Evolutionary conservation across 2,888 invertebrate species (phyloP).

Genomic region (Drosophila borborema): DNA sequence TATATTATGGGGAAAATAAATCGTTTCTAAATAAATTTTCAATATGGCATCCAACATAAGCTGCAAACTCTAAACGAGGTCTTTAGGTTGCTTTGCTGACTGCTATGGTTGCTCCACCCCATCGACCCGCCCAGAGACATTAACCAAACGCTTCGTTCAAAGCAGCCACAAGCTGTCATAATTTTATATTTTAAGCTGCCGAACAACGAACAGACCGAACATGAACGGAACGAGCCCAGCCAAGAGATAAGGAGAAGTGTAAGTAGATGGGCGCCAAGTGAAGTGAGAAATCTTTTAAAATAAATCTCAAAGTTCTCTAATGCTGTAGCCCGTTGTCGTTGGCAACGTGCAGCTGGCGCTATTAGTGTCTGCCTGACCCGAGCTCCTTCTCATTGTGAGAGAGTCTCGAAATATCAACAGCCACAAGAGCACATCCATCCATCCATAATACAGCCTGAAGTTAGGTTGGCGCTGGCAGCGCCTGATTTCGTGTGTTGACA

Average conservation of each 20-base stretch:
- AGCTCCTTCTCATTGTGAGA: constrained; percentile 16
- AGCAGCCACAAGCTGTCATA: constrained; percentile 73
- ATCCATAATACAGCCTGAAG: constrained; percentile 29
- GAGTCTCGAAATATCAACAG: constrained; percentile 16
- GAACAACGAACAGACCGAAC: constrained; percentile 18
- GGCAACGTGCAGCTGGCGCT: constrained; percentile 79
- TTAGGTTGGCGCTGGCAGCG: constrained; percentile 12
- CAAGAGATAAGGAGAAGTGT: constrained; percentile 31
- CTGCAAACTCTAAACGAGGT: constrained; percentile 3
- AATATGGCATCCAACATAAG: constrained; percentile 7
- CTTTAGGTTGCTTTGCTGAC: constrained; percentile 21
- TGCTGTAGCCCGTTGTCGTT: constrained; percentile 69
- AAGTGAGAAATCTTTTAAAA: constrained; percentile 63
- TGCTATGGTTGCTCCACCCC: background rate
- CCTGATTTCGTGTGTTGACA: constrained; percentile 70
- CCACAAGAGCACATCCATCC: background rate
- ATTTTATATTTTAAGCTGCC: constrained; percentile 69
- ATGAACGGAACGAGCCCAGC: constrained; percentile 22
- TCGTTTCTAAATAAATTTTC: background rate
- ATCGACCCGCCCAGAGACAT: constrained; percentile 16
- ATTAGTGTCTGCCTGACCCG: constrained; percentile 62
- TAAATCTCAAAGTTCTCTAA: constrained; percentile 73
- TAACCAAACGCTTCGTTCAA: constrained; percentile 34
- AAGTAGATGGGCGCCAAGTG: constrained; percentile 12
- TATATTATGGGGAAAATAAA: background rate